Base-by-base conservation (phyloP, 1,140 invertebrate genomes). In the Anoplolepis gracilipes region DNA sequence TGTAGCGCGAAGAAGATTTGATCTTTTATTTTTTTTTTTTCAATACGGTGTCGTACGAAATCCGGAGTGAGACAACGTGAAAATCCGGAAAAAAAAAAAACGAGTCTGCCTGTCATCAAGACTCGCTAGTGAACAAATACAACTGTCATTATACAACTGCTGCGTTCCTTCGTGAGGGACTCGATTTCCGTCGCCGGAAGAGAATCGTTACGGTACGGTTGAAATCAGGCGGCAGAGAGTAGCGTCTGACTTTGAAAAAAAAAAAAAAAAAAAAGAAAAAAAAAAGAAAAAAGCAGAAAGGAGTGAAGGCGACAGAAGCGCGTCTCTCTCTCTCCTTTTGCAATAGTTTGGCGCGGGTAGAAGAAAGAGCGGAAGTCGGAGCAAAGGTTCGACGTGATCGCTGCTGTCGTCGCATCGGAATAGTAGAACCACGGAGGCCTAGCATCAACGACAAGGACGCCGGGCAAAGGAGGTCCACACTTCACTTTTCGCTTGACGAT, bases 401-500 rank as follows among this genome's bases (percentile, higher is more conserved):
- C 81, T 81, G 81, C 72, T 62, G 55, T 86, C 89, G 75, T 88
- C 89, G 86, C 70, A 84, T 89, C 73, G 76, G 85, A 30, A 82
- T 85, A 84, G 55, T 78, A 86, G 78, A 87, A 90, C 76, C 76
- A 87, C 89, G 88, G 67, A 16, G 79, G 64, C 89, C 85, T 79
- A 82, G 89, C 88, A 82, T 28, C 79, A 85, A 73, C 88, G 78
- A 87, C 89, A 90, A 90, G 89, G 89, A 90, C 89, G 85, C 88
- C 88, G 49, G 87, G 88, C 82, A 82, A 90, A 90, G 82, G 75
- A 87, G 86, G 86, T 69, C 78, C 82, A 87, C 86, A 86, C 88
- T 90, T 90, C 85, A 86, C 89, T 90, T 90, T 78, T 89, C 88
- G 88, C 62, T 75, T 70, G 86, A 90, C 89, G 88, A 90, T 90